Percentiles rank a stretch among this genome's conserved stretches.
Evolutionary conservation across 2,113 vertebrate genomes (phyloP).

Genomic region (Aptenodytes patagonicus): DNA sequence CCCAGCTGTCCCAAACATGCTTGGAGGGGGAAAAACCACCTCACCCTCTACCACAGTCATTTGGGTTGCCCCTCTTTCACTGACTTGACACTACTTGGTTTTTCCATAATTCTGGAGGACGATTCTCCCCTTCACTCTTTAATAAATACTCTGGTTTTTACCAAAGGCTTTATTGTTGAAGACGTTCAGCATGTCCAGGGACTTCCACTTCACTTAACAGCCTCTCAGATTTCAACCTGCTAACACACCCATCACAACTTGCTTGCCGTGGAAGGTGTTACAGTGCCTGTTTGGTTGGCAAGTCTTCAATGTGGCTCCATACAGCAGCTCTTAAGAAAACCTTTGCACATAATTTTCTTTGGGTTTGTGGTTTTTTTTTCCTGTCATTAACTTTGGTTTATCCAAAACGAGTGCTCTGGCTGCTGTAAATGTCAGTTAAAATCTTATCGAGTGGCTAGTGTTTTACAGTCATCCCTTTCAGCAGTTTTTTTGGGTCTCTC

Average conservation of each 20-base stretch:
- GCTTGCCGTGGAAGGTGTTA: background rate
- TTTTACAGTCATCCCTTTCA: background rate
- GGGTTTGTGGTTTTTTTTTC: background rate
- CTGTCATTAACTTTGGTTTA: background rate
- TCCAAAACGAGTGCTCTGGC: background rate
- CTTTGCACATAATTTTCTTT: background rate
- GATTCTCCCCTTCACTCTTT: background rate
- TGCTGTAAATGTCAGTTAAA: background rate
- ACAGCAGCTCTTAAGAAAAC: background rate
- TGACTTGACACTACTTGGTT: background rate
- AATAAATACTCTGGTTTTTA: background rate
- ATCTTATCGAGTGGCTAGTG: background rate
- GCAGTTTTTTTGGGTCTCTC: background rate
- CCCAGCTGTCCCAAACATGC: background rate
- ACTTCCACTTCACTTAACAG: background rate
- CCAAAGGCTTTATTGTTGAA: background rate
- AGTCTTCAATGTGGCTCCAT: background rate
- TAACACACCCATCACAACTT: background rate
- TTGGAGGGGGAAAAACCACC: background rate
- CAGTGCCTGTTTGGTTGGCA: background rate
- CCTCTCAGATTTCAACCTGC: background rate
- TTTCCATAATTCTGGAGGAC: background rate
- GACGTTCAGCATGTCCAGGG: background rate
- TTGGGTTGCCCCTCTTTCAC: background rate
- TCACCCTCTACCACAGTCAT: background rate